Base-by-base conservation (phyloP, 2,797 vertebrate species). In the Aselliscus stoliczkanus region DNA sequence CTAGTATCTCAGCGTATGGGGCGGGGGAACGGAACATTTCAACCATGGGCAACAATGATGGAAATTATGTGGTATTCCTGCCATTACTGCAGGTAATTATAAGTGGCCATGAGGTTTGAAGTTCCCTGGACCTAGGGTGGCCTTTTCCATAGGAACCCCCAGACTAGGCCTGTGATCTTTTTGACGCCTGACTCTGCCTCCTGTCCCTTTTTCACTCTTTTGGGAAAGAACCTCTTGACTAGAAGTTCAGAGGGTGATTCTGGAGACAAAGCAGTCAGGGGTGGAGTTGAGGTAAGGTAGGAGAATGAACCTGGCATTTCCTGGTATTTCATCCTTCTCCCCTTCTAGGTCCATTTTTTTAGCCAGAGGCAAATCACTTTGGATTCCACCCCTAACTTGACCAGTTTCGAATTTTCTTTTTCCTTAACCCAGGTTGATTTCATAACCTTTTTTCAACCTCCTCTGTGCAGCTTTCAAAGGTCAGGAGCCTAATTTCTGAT, bases 331-430 rank as follows among this genome's bases (percentile, higher is more conserved):
- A 79, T 79, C 62, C 34, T 76, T 56, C 18, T 5, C 29, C 17
- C 13, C 47, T 80, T 77, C 20, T 34, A 60, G 86, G 54, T 91
- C 34, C 75, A 82, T 86, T 31, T 94, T 94, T 95, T 70, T 73
- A 92, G 56, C 83, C 34, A 93, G 42, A 92, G 27, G 70, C 65
- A 94, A 64, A 93, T 97, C 73, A 72, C 80, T 88, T 95, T 96
- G 81, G n/a, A 31, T 70, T 93, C 70, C 62, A 50, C 92, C 54
- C 34, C 62, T 94, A 95, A 92, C 65, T 67, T 97, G 76, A 79
- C 60, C 4, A 79, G 83, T 94, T 93, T 92, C 79, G 84, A 31
- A 50, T 62, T 60, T 82, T 93, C 50, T 77, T 60, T 56, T 37
- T 0, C 17, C 31, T 92, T 89, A 92, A 87, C 72, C 18, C 62